A percentile compares a stretch with the other conserved stretches of the same genome.
Evolutionary conservation across 2,113 vertebrate species (phyloP).

Genomic region (Hystrix brachyura): DNA sequence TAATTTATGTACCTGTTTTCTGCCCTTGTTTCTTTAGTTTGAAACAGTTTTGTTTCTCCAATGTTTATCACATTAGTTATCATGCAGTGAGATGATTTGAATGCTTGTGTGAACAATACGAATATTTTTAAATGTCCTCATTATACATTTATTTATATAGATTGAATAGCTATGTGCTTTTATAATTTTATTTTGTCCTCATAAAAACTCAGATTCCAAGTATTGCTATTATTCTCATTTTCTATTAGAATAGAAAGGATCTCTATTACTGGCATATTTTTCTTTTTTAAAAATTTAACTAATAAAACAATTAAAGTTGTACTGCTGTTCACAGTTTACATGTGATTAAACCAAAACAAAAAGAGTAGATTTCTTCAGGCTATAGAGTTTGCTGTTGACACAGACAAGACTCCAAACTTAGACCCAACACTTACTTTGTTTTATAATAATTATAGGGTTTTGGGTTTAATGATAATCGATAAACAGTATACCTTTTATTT

Average conservation of each 20-base stretch:
- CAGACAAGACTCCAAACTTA: background rate
- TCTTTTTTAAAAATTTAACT: background rate
- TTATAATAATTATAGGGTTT: background rate
- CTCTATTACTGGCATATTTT: background rate
- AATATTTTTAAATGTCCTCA: conserved; percentile 15
- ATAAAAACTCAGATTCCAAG: conserved; percentile 13
- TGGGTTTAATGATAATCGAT: background rate
- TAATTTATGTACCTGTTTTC: background rate
- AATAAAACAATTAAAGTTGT: background rate
- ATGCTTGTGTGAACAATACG: background rate
- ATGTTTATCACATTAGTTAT: background rate
- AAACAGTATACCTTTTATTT: background rate
- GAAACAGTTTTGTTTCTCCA: background rate
- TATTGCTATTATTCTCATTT: background rate
- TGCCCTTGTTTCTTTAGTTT: conserved; percentile 2
- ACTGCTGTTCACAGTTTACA: background rate
- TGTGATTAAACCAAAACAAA: background rate
- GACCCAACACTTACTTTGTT: background rate
- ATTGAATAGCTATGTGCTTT: background rate
- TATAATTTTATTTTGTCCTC: background rate
- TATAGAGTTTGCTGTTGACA: background rate
- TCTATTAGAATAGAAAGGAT: background rate
- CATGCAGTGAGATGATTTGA: background rate
- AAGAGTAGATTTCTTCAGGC: background rate
- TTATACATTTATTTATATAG: conserved; percentile 1